These are phyloP conservation scores for Malurus melanocephalus DNA, from an alignment of 2,113 vertebrate genomes.

Conservation along the genomic window DNA sequence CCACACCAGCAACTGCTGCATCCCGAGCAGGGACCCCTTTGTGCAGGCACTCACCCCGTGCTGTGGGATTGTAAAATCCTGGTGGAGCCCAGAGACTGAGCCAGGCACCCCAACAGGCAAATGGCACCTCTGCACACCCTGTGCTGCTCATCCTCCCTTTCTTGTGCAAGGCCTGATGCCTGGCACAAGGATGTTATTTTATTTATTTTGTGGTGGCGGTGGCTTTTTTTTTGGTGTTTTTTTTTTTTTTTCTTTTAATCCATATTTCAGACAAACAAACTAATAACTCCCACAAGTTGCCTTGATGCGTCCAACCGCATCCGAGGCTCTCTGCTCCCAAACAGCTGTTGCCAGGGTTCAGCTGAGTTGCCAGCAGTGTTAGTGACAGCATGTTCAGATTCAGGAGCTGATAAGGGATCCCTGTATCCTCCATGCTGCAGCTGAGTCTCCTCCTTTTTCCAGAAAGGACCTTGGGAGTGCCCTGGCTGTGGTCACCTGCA, in stretches of 20 bases:
- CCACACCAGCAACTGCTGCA: neutral
- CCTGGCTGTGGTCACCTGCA: neutral
- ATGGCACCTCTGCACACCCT: neutral
- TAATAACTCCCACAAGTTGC: constrained; percentile 3
- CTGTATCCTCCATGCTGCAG: neutral
- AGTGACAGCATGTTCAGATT: neutral
- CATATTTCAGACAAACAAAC: constrained; percentile 10
- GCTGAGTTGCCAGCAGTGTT: neutral
- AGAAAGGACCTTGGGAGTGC: neutral
- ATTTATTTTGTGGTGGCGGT: neutral
- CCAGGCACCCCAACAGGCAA: neutral
- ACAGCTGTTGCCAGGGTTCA: constrained; percentile 11
- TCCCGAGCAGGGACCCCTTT: neutral
- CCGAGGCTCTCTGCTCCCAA: neutral
- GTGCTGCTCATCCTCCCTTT: neutral
- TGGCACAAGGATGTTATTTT: neutral
- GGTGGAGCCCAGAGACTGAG: neutral
- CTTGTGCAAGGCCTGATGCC: neutral
- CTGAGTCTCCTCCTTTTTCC: neutral
- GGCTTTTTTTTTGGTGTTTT: too few relatives aligned
- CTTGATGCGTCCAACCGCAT: neutral
- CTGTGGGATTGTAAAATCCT: neutral
- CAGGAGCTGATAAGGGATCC: neutral
- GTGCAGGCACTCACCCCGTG: neutral
- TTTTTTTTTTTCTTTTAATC: neutral